Conservation (phyloP, 2,888 invertebrate species). For the Perizoma affinitatum region DNA sequence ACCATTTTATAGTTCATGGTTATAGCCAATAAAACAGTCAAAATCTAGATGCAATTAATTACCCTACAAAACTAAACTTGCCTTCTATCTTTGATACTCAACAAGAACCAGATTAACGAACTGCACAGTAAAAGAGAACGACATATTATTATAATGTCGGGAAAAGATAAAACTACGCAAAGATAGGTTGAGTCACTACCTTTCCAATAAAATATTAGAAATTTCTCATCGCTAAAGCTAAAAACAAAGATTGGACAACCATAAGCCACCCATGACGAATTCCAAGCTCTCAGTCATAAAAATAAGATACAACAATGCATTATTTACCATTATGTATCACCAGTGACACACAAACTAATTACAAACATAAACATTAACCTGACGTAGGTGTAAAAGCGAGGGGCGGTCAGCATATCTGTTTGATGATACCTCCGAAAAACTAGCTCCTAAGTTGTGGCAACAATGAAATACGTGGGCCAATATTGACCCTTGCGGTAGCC, state of each 20-base stretch:
- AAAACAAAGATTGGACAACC: slow-evolving; percentile 46
- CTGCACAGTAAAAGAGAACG: not conserved
- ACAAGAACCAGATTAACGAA: not conserved
- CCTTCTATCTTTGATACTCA: too few relatives aligned
- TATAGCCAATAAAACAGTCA: too few relatives aligned
- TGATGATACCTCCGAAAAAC: slow-evolving; percentile 61
- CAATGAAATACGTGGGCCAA: slow-evolving; percentile 70
- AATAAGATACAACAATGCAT: slow-evolving; percentile 80
- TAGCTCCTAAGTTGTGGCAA: slow-evolving; percentile 61
- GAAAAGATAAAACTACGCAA: not conserved
- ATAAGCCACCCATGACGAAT: slow-evolving; percentile 79
- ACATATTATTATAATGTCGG: not conserved
- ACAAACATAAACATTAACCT: slow-evolving; percentile 71
- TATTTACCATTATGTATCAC: slow-evolving; percentile 83
- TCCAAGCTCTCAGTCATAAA: slow-evolving; percentile 71
- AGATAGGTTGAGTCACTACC: not conserved
- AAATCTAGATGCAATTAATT: too few relatives aligned
- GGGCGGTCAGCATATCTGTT: slow-evolving; percentile 62
- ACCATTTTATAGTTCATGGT: not conserved
- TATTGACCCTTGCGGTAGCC: slow-evolving; percentile 72
- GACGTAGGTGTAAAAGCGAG: slow-evolving; percentile 79
- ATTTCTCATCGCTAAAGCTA: slow-evolving; percentile 35
- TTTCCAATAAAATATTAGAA: slow-evolving; percentile 12
- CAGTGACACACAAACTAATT: slow-evolving; percentile 78
- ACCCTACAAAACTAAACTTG: too few relatives aligned